These are phyloP conservation scores for Branchipolynoe longqiensis DNA, from an alignment of 2,888 invertebrate species.

Conservation along the genomic window DNA sequence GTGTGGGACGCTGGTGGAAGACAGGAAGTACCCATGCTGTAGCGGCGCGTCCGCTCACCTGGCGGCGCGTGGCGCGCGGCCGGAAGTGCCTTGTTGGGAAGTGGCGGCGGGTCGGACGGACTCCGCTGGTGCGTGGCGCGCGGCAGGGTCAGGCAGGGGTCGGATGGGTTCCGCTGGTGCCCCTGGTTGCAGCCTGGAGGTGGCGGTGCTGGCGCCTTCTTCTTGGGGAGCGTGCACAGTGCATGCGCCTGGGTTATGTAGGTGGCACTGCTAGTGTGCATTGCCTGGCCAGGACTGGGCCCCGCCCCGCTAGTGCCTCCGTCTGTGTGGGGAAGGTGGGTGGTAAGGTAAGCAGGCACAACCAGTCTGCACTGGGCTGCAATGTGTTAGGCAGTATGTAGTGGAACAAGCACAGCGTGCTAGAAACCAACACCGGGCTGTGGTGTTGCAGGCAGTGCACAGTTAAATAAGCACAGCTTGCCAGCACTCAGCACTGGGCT, in stretches of 20 bases:
- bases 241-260: constrained; percentile 22
- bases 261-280: background rate
- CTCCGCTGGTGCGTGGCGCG: constrained; percentile 75
- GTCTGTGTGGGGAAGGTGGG: too few species aligned
- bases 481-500: too few species aligned
- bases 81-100: constrained; percentile 79
- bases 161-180: constrained; percentile 73
- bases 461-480: too few species aligned
- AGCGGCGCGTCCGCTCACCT: constrained; percentile 58
- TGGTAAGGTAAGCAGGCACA: too few species aligned
- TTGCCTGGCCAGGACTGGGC: too few species aligned
- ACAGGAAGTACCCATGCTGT: too few species aligned
- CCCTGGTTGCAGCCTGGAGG: constrained; percentile 67
- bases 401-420: too few species aligned
- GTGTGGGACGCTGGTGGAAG: background rate
- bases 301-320: too few species aligned
- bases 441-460: too few species aligned
- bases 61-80: constrained; percentile 76
- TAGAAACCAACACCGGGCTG: too few species aligned
- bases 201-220: constrained; percentile 66
- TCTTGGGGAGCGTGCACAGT: constrained; percentile 58
- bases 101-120: constrained; percentile 79
- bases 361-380: too few species aligned
- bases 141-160: constrained; percentile 65
- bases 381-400: too few species aligned